Evolutionary conservation across 2,888 invertebrate genomes (phyloP), one percentile per base, ranked within the genome.

Genomic region (Pollenia griseotomentosa): DNA sequence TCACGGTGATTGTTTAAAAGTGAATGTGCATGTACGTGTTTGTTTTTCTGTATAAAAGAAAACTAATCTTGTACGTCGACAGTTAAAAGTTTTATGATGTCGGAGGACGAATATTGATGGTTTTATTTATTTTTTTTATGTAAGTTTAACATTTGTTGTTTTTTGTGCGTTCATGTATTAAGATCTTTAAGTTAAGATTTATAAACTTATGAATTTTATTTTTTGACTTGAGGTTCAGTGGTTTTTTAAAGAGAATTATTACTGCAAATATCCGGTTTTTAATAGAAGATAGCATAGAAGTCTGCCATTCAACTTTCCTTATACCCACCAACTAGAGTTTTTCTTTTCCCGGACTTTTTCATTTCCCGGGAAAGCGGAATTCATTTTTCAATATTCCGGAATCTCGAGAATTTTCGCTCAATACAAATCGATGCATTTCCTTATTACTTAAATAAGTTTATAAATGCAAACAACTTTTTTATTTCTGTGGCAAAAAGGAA

Each of bases 51-150:
- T 65, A 19, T 65, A 65, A 85, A 77, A 66, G 71, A 77, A 81
- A 73, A 81, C 68, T 81, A 73, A 80, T 75, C 75, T 59, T 65
- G 19, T 63, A 57, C 46, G 51, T 70, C 61, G 61, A 46, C 68
- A 53, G 61, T 53, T 77, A 55, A 75, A 81, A 81, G 40, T 65
- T 81, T 81, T 74, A 48, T 70, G 68, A 48, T 61, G 33, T 65
- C 12, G 33, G 68, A n/a, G 48, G 57, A 55, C 71, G 74, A 73
- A 77, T 71, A 71, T 75, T 81, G 80, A 80, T 81, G 65, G 61
- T 65, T 85, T 79, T 81, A 65, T 77, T 85, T 80, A 19, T 66
- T 63, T 19, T 71, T 65, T 61, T 12, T 57, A 16, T 73, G 33
- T 23, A 19, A n/a, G 4, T 48, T 19, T 14, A 48, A 14, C 3